Percentiles rank a stretch among this genome's conserved stretches.
phyloP scores from a whole-genome alignment of 2,888 invertebrate genomes.

The Coelopa pilipes region DNA sequence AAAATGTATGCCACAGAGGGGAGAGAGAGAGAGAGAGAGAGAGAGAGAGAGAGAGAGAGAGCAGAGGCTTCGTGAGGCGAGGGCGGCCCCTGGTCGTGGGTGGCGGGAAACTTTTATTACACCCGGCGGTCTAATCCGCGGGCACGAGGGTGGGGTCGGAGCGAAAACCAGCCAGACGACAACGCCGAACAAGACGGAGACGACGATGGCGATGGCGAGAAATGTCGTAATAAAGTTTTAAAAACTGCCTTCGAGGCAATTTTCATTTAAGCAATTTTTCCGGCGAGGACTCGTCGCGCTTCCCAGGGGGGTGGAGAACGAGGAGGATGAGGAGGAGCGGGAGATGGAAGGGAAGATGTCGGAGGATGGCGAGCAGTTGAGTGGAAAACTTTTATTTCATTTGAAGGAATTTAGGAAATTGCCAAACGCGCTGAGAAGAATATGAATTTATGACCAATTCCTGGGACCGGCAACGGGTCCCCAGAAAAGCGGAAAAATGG shows the following conservation, averaged over 20 bases:
- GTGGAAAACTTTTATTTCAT: conserved; percentile 19
- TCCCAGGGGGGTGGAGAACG: too few relatives aligned
- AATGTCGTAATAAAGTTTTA: conserved; percentile 12
- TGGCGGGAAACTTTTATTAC: conserved; percentile 14
- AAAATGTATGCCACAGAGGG: conserved; percentile 4
- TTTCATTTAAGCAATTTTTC: conserved; percentile 27
- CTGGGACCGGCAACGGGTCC: neutral
- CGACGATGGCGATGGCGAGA: neutral
- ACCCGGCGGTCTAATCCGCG: neutral
- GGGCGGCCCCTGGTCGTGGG: neutral
- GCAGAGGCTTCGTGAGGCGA: neutral
- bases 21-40: neutral
- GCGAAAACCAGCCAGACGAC: neutral
- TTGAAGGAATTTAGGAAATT: conserved; percentile 24
- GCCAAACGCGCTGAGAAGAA: neutral
- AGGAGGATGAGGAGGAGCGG: too few relatives aligned
- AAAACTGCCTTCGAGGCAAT: conserved; percentile 23
- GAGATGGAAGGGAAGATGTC: neutral
- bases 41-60: neutral
- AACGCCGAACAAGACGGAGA: neutral
- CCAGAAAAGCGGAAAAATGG: neutral
- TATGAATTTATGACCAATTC: neutral
- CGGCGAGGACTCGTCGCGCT: neutral
- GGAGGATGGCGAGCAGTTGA: neutral
- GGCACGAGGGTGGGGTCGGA: too few relatives aligned